A percentile compares a stretch with the other conserved stretches of the same genome.
Evolutionary conservation across 2,888 invertebrate species (phyloP).

Genomic region (Caprella mutica): DNA sequence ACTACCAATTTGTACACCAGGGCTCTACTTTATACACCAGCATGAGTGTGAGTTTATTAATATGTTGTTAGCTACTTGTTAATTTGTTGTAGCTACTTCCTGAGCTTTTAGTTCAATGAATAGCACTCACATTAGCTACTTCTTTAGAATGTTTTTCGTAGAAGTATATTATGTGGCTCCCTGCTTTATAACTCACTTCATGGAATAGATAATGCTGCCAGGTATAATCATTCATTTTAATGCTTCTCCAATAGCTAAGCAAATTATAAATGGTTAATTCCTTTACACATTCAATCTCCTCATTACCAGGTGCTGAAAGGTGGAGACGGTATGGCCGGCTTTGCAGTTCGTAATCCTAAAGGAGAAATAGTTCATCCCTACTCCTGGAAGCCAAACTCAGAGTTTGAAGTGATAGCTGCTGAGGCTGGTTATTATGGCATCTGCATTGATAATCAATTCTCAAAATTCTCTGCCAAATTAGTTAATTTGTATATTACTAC

Average conservation of each 20-base stretch:
- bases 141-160: too few relatives aligned
- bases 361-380: conserved; percentile 78
- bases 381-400: conserved; percentile 77
- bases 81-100: too few relatives aligned
- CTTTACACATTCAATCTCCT: too few relatives aligned
- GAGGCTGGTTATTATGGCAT: conserved; percentile 78
- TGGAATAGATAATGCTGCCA: too few relatives aligned
- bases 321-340: conserved; percentile 87
- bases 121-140: too few relatives aligned
- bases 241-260: too few relatives aligned
- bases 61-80: too few relatives aligned
- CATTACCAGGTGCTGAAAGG: conserved; percentile 66
- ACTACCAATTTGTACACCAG: conserved; percentile 82
- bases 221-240: too few relatives aligned
- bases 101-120: too few relatives aligned
- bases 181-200: too few relatives aligned
- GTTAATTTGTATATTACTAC: conserved; percentile 83
- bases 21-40: conserved; percentile 88
- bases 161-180: too few relatives aligned
- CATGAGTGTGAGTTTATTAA: conserved; percentile 66
- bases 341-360: conserved; percentile 73
- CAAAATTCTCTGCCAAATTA: conserved; percentile 75
- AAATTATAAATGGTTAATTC: too few relatives aligned
- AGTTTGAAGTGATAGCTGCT: conserved; percentile 72
- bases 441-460: conserved; percentile 87